A percentile compares a stretch with the other conserved stretches of the same genome.
Evolutionary conservation across 2,797 vertebrate species (phyloP).

Genomic region (Acridotheres tristis): DNA sequence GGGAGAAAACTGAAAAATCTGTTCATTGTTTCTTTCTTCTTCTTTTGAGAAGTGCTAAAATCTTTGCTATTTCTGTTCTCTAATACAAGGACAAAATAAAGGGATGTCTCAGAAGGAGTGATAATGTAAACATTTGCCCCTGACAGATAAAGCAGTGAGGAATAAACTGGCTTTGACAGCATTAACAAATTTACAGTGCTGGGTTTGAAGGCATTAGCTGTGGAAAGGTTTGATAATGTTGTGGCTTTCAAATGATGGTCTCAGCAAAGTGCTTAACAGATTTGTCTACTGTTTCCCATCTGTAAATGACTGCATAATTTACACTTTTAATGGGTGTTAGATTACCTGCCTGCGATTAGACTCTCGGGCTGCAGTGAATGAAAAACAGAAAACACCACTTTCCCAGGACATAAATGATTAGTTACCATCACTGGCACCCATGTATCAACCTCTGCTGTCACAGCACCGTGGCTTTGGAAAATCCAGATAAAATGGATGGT

Average conservation of each 20-base stretch:
- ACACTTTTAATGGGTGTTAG: conserved; percentile 35
- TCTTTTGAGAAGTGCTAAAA: not conserved
- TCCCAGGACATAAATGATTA: not conserved
- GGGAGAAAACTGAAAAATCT: not conserved
- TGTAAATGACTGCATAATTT: conserved; percentile 58
- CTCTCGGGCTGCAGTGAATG: conserved; percentile 14
- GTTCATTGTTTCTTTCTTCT: not conserved
- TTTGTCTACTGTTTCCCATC: conserved; percentile 38
- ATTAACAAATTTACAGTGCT: conserved; percentile 39
- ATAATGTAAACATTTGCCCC: conserved; percentile 39
- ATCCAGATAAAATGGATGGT: not conserved
- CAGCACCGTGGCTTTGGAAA: not conserved
- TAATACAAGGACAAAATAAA: not conserved
- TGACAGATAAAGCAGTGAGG: conserved; percentile 23
- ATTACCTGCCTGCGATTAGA: conserved; percentile 41
- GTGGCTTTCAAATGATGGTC: conserved; percentile 31
- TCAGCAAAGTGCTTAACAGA: conserved; percentile 45
- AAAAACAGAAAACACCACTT: conserved; percentile 21
- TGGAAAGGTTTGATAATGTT: conserved; percentile 58
- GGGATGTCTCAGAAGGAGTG: not conserved
- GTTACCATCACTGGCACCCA: not conserved
- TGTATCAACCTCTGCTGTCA: not conserved
- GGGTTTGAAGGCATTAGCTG: conserved; percentile 26
- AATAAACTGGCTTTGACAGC: conserved; percentile 37
- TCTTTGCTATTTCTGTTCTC: not conserved